phyloP scores from a whole-genome alignment of 2,888 invertebrate species.

The Hypsopygia costalis region DNA sequence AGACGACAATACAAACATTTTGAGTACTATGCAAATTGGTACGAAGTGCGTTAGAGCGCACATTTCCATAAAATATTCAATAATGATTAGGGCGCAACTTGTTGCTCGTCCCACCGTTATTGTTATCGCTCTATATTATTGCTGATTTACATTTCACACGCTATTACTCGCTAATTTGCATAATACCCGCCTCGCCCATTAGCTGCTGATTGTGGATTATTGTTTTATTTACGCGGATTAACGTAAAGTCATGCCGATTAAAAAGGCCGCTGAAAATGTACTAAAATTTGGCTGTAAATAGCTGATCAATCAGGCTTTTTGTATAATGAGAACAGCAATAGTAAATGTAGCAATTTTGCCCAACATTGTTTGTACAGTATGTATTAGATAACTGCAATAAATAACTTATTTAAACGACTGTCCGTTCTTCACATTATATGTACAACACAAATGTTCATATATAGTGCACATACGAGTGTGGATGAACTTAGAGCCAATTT shows the following conservation, averaged over 20 bases:
- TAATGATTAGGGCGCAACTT: slow-evolving; percentile 14
- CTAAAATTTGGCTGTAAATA: not conserved
- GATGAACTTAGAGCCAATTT: no score
- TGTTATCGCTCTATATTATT: slow-evolving; percentile 23
- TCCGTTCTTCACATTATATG: no score
- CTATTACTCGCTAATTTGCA: slow-evolving; percentile 39
- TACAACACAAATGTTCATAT: no score
- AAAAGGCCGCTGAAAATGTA: not conserved
- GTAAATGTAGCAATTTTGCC: no score
- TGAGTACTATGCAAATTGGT: slow-evolving; percentile 1
- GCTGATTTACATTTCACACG: slow-evolving; percentile 43
- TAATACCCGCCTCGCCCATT: slow-evolving; percentile 30
- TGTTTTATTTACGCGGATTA: slow-evolving; percentile 1
- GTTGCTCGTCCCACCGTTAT: slow-evolving; percentile 9
- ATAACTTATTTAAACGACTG: no score
- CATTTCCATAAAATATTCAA: slow-evolving; percentile 12
- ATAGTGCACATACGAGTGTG: no score
- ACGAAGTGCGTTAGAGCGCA: not conserved
- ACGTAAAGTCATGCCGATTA: not conserved
- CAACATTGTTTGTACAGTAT: no score
- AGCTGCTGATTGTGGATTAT: slow-evolving; percentile 6
- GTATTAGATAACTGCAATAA: no score
- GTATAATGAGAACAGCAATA: no score
- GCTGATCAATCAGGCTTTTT: no score
- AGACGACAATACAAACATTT: slow-evolving; percentile 4